A percentile compares a stretch with the other conserved stretches of the same genome.
phyloP scores from a whole-genome alignment of 1,140 invertebrate species.

The Manduca sexta region DNA sequence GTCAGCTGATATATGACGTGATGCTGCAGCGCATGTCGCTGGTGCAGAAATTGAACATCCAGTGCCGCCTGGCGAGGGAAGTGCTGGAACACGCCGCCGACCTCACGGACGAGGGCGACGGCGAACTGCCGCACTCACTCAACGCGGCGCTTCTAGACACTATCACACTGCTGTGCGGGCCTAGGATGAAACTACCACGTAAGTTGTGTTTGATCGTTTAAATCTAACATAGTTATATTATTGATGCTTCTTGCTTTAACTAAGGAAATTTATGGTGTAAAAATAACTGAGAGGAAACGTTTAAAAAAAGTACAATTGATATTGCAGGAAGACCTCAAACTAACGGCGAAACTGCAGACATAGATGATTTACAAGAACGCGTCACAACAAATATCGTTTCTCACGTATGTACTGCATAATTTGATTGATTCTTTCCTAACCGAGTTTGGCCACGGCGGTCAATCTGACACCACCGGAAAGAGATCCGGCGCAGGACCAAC shows the following conservation, averaged over 20 bases:
- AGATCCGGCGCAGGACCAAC: no score
- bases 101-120: slow-evolving; percentile 34
- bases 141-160: slow-evolving; percentile 42
- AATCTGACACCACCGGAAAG: no score
- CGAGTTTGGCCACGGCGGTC: no score
- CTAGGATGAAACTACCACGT: slow-evolving; percentile 50
- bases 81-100: slow-evolving; percentile 49
- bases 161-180: slow-evolving; percentile 48
- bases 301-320: slow-evolving; percentile 8
- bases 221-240: no score
- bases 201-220: slow-evolving; percentile 16
- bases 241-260: no score
- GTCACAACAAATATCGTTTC: slow-evolving; percentile 63
- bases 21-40: slow-evolving; percentile 60
- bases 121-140: slow-evolving; percentile 25
- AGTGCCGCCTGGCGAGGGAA: slow-evolving; percentile 52
- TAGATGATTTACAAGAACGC: slow-evolving; percentile 56
- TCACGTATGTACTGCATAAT: slow-evolving; percentile 38
- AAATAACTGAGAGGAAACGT: no score
- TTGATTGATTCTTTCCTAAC: no score
- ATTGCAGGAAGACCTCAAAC: slow-evolving; percentile 48
- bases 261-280: no score
- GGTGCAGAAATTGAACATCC: slow-evolving; percentile 54
- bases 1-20: slow-evolving; percentile 62
- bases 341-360: slow-evolving; percentile 34